Evolutionary conservation across 2,888 invertebrate genomes (phyloP), one percentile per base, ranked within the genome.

Genomic region (Parnassius glacialis): DNA sequence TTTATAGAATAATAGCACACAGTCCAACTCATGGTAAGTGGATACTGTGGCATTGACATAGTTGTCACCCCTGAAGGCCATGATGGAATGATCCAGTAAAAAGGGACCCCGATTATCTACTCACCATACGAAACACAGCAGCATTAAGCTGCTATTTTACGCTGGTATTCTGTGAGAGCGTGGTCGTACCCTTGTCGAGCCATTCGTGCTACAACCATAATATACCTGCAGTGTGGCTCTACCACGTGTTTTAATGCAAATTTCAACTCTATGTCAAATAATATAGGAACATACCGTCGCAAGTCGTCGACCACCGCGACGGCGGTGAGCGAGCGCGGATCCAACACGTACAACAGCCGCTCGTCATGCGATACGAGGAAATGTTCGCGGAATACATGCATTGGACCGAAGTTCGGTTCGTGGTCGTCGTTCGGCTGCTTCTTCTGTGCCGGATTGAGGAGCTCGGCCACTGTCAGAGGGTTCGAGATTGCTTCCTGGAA

Each of bases 311-410:
- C 93, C 3, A 93, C 93, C 0, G 94, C 94, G 56, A 95, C 92
- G 11, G 96, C 93, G 56, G 92, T 92, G 65, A 95, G 92, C 60
- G 93, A 93, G 50, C 93, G 85, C 25, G 97, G 94, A 89, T 97
- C 95, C 50, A 98, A 87, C 56, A 98, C 92, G 73, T 95, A 95
- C 43, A 97, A 88, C 57, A 93, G 81, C 62, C 93, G 92, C 48
- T 94, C 93, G 81, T 94, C 94, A 85, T 95, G 95, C 0, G 96
- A 95, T 43, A 97, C 93, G 41, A 97, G 87, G 74, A 95, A 93
- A 62, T 94, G 93, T 34, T 96, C 95, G 54, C 93, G 92, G 84
- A 95, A 97, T 70, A 94, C 93, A 94, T 93, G 61, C 89, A 92
- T 75, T n/a, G 85, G 79, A 0, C 87, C 84, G 63, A 89, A 74